These are phyloP conservation scores for Capitella teleta DNA, from an alignment of 1,140 invertebrate species.

Conservation along the genomic window DNA sequence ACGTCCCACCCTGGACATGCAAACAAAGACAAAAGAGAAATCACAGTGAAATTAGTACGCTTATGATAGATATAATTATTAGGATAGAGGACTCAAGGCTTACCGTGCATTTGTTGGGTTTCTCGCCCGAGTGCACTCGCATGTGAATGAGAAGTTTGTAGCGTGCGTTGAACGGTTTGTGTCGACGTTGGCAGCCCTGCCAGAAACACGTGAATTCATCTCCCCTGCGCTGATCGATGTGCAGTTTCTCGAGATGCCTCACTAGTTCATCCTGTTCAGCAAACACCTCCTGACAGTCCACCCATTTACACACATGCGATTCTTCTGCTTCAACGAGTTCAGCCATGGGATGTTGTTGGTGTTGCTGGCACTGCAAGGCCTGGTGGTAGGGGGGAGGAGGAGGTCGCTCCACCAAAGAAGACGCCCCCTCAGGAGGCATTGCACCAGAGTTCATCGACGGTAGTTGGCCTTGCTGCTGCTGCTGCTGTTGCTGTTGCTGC, in stretches of 20 bases:
- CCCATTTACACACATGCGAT: slow-evolving; percentile 60
- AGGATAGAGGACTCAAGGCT: too few species aligned
- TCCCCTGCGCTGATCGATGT: slow-evolving; percentile 75
- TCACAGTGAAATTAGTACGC: too few species aligned
- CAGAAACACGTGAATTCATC: slow-evolving; percentile 85
- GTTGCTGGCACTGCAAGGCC: slow-evolving; percentile 17
- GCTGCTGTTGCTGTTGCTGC: slow-evolving; percentile 34
- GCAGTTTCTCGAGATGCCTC: slow-evolving; percentile 77
- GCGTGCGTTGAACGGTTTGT: slow-evolving; percentile 84
- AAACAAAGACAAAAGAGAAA: too few species aligned
- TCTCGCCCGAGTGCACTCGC: slow-evolving; percentile 89
- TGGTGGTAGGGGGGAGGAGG: slow-evolving; percentile 34
- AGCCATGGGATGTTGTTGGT: not conserved
- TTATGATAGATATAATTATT: too few species aligned
- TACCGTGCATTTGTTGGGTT: slow-evolving; percentile 91
- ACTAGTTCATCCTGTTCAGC: slow-evolving; percentile 67
- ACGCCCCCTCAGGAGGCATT: not conserved
- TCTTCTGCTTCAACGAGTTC: not conserved
- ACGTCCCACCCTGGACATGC: too few species aligned
- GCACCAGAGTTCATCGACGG: not conserved
- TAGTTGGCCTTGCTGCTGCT: slow-evolving; percentile 1
- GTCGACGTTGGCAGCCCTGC: slow-evolving; percentile 70
- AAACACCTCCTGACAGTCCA: slow-evolving; percentile 68
- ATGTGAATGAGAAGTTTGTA: slow-evolving; percentile 95
- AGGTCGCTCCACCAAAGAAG: slow-evolving; percentile 11